A percentile compares a stretch with the other conserved stretches of the same genome.
Conservation (phyloP, 2,888 invertebrate species). For the Trichopoda pennipes region DNA sequence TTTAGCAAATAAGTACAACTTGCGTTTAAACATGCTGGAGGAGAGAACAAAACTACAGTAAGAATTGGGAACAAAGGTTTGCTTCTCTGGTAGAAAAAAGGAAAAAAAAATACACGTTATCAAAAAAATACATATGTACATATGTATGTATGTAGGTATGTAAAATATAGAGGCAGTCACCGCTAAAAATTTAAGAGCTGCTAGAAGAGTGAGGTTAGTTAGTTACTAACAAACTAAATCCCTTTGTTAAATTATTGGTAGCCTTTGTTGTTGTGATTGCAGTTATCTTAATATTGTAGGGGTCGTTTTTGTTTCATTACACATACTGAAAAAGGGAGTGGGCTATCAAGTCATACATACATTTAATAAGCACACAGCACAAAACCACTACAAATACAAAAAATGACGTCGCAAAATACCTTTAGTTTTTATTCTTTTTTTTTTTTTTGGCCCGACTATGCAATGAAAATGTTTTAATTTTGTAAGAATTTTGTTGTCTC, state of each 20-base stretch:
- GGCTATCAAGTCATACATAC: slow-evolving; percentile 51
- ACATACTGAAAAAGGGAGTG: slow-evolving; percentile 69
- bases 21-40: slow-evolving; percentile 9
- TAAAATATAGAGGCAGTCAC: neutral
- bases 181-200: neutral
- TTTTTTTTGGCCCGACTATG: slow-evolving; percentile 63
- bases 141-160: no score
- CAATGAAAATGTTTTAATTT: slow-evolving; percentile 29
- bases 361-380: slow-evolving; percentile 48
- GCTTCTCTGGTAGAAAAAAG: neutral
- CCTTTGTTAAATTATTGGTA: slow-evolving; percentile 41
- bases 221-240: slow-evolving; percentile 1
- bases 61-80: slow-evolving; percentile 23
- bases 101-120: neutral
- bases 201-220: neutral
- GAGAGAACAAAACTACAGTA: neutral
- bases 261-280: slow-evolving; percentile 5
- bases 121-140: neutral
- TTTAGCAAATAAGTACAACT: slow-evolving; percentile 17
- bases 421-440: slow-evolving; percentile 56
- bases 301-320: slow-evolving; percentile 54
- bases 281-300: slow-evolving; percentile 52
- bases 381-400: slow-evolving; percentile 68
- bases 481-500: slow-evolving; percentile 23
- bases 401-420: slow-evolving; percentile 78